Percentiles rank a stretch among this genome's conserved stretches.
phyloP scores from a whole-genome alignment of 2,888 invertebrate species.

The Reticulitermes lucifugus region DNA sequence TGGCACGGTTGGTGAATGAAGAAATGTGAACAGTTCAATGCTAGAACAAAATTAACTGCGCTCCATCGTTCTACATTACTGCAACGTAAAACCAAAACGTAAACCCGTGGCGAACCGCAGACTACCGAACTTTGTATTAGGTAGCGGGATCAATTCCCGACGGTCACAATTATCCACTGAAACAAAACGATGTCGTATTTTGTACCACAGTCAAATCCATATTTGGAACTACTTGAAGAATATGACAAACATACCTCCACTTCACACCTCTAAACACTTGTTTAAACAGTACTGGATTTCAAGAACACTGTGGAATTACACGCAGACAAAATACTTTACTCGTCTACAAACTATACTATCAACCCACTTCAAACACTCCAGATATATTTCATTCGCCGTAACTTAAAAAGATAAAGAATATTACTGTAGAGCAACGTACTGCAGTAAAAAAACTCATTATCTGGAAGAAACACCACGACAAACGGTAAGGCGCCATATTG shows the following conservation, averaged over 20 bases:
- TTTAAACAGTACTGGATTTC: not conserved
- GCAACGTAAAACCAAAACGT: no score
- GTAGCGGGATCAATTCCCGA: not conserved
- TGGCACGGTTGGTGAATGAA: no score
- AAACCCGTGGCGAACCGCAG: no score
- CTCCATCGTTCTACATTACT: no score
- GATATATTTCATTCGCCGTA: not conserved
- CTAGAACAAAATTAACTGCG: no score
- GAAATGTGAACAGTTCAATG: no score
- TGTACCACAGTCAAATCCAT: not conserved
- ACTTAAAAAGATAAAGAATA: not conserved
- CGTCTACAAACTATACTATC: not conserved
- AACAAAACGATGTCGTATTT: not conserved
- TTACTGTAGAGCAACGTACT: not conserved
- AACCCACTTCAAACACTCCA: not conserved
- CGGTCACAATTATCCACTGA: not conserved
- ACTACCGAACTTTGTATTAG: no score
- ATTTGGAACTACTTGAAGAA: not conserved
- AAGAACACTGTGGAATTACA: not conserved
- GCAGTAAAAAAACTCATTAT: no score
- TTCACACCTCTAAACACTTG: not conserved
- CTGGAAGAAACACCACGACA: not conserved
- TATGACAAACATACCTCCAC: not conserved
- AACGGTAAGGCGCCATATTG: conserved; percentile 31
- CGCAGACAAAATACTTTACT: not conserved